Base-by-base conservation (phyloP, 2,113 vertebrate species). In the Zingel zingel region DNA sequence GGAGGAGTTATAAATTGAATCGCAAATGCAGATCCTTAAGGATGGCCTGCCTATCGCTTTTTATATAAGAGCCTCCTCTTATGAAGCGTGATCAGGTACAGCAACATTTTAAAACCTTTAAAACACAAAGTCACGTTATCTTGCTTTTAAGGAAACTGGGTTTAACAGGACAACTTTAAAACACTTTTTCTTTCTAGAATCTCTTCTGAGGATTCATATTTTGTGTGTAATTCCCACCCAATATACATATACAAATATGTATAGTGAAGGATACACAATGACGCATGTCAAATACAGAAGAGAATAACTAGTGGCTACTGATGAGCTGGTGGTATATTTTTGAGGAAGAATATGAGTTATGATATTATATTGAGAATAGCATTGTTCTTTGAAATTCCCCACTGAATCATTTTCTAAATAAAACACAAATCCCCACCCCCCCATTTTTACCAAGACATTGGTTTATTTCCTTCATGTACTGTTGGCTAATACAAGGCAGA, bases 1-100 rank as follows among this genome's bases (percentile, higher is more conserved):
- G 33, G 30, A 74, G 53, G 9, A 33, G 27, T n/a, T 12, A 19
- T 82, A 69, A 68, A 54, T 69, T 33, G 53, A 4, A 27, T 65
- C 6, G 56, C 25, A 23, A 30, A 13, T 45, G 47, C 16, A 15
- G 43, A n/a, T 48, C 8, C 51, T 66, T 11, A 0, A 43, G 30
- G 39, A 11, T n/a, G 23, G 19, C 8, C n/a, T 54, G 33, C 14
- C 43, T 2, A 48, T 47, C 16, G 27, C 30, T 53, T 63, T 53
- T 43, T 76, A 19, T 63, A 19, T 33, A 51, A 33, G 18, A 69
- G 27, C 21, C 33, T 57, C 11, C 3, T 58, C 2, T 21, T 19
- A 57, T 7, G 12, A 48, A 59, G 27, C 36, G 14, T 12, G 19
- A 36, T 47, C 39, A 50, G 21, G 25, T 48, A 16, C n/a, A 56